Conservation (phyloP, 2,113 vertebrate species). For the Aptenodytes forsteri region DNA sequence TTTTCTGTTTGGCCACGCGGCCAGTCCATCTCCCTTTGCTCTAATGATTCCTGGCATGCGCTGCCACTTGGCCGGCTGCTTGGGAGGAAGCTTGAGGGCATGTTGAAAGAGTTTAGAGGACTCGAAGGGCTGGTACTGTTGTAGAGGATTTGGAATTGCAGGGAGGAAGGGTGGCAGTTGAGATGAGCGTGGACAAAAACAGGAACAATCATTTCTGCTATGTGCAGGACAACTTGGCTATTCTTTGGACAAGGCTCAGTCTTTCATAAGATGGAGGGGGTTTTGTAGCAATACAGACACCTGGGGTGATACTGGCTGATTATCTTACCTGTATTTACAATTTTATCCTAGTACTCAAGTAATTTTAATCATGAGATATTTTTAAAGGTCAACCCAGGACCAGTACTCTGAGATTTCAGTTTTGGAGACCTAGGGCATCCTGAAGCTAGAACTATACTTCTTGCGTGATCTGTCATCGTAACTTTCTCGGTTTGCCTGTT, state of each 20-base stretch:
- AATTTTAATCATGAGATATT: background rate
- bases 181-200: rapidly evolving
- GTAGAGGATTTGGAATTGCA: background rate
- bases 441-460: background rate
- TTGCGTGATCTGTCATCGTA: rapidly evolving
- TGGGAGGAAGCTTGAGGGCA: background rate
- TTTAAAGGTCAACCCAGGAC: background rate
- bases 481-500: background rate
- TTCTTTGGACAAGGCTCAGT: background rate
- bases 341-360: background rate
- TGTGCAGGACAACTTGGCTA: rapidly evolving
- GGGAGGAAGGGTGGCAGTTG: background rate
- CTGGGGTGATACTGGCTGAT: background rate
- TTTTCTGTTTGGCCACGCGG: rapidly evolving
- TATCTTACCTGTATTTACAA: too few species aligned
- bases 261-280: rapidly evolving
- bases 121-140: rapidly evolving
- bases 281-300: background rate
- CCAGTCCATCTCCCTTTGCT: background rate
- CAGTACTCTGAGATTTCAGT: too few species aligned
- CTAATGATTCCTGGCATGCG: rapidly evolving
- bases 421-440: background rate
- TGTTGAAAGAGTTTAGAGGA: rapidly evolving
- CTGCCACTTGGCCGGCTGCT: background rate
- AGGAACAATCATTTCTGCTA: background rate